phyloP scores from a whole-genome alignment of 2,888 invertebrate genomes.

The Cephus nigrinus region DNA sequence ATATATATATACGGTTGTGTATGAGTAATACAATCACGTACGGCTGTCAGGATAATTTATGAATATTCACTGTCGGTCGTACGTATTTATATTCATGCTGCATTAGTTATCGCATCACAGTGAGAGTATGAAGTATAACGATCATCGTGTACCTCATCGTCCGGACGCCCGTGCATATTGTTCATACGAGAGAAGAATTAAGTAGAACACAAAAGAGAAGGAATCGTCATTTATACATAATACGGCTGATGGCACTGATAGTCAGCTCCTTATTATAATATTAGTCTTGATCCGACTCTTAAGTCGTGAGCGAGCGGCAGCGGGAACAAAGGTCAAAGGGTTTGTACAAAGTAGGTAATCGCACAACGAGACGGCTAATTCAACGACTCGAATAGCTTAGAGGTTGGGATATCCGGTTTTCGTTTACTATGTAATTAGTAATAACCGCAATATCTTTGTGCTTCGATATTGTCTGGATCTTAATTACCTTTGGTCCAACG shows the following conservation, averaged over 20 bases:
- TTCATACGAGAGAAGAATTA: neutral
- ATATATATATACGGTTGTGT: conserved; percentile 6
- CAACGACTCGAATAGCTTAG: neutral
- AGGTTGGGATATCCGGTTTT: neutral
- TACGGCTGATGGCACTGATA: neutral
- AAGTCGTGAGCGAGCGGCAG: conserved; percentile 19
- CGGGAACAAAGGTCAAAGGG: neutral
- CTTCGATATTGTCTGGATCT: neutral
- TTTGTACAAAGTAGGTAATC: neutral
- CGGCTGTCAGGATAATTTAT: neutral
- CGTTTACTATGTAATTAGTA: neutral
- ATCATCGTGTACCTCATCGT: neutral
- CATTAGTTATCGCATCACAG: conserved; percentile 28
- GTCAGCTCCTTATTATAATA: neutral
- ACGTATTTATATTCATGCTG: neutral
- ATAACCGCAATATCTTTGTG: neutral
- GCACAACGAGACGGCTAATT: neutral
- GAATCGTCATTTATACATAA: neutral
- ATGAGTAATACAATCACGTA: neutral
- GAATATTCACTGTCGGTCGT: neutral
- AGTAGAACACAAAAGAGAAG: neutral
- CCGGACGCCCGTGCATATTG: neutral
- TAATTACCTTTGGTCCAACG: neutral
- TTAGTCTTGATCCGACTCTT: conserved; percentile 8
- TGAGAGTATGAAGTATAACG: conserved; percentile 21